phyloP scores from a whole-genome alignment of 1,140 invertebrate species.

The Macrotrachela quadricornifera region DNA sequence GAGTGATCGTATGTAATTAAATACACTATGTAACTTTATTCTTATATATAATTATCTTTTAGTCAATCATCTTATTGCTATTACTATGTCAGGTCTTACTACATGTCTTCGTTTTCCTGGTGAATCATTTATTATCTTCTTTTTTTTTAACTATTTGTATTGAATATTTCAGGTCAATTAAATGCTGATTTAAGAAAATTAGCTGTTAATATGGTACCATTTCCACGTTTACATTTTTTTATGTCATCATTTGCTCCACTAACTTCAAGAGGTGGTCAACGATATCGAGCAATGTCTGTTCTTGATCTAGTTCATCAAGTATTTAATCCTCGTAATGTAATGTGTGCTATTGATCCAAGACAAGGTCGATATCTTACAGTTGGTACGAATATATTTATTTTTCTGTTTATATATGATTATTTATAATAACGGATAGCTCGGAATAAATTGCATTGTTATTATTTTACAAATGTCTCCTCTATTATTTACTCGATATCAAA shows the following conservation, averaged over 20 bases:
- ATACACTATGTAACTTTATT: too few species aligned
- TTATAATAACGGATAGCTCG: too few species aligned
- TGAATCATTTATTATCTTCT: too few species aligned
- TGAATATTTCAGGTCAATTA: background rate
- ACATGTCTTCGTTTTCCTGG: slow-evolving; percentile 15
- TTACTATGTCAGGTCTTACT: slow-evolving; percentile 12
- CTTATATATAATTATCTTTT: too few species aligned
- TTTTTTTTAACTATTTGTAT: too few species aligned
- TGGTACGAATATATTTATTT: too few species aligned
- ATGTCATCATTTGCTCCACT: slow-evolving; percentile 13
- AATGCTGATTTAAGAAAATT: slow-evolving; percentile 13
- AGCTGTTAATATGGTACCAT: slow-evolving; percentile 14
- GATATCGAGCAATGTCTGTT: background rate
- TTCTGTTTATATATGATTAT: too few species aligned
- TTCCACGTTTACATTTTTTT: slow-evolving; percentile 15
- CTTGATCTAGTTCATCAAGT: background rate
- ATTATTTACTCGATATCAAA: too few species aligned
- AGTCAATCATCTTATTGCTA: slow-evolving; percentile 9
- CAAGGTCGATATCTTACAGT: slow-evolving; percentile 38
- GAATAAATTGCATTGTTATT: too few species aligned
- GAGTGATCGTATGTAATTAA: too few species aligned
- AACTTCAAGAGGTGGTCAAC: slow-evolving; percentile 40
- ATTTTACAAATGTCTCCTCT: too few species aligned
- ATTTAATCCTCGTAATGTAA: slow-evolving; percentile 29
- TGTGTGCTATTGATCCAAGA: slow-evolving; percentile 47